Evolutionary conservation across 2,113 vertebrate species (phyloP).

Genomic region (Pluvianellus socialis): DNA sequence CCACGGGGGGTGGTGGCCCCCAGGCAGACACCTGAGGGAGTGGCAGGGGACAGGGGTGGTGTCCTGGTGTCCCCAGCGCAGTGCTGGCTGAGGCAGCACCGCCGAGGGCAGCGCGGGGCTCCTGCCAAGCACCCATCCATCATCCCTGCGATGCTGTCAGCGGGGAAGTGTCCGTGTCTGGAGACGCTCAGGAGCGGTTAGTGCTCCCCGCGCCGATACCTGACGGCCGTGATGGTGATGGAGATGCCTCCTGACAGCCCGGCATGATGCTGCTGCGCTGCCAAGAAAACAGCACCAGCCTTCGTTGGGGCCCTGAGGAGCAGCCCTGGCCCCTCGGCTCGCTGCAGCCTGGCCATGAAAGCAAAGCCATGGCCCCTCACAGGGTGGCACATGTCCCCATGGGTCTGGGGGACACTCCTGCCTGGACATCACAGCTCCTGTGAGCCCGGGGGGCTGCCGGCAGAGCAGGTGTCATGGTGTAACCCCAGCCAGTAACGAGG

Average conservation of each 20-base stretch:
- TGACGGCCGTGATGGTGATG: background rate
- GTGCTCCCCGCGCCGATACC: accelerated
- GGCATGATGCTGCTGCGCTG: background rate
- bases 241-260: background rate
- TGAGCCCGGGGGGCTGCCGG: accelerated
- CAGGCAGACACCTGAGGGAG: accelerated
- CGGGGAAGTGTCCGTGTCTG: accelerated
- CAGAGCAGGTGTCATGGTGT: background rate
- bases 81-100: background rate
- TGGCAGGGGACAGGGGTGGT: background rate
- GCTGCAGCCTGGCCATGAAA: background rate
- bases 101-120: background rate
- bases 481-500: background rate
- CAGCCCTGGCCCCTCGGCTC: background rate
- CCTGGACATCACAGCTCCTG: background rate
- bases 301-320: accelerated
- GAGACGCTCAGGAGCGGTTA: background rate
- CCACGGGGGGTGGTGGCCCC: background rate
- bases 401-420: background rate
- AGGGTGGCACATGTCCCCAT: background rate
- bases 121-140: background rate
- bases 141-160: background rate
- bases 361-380: accelerated
- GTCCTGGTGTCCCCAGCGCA: accelerated
- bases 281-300: background rate